Base-by-base conservation (phyloP, 2,888 invertebrate genomes). In the Polydrusus pterygomalis region DNA sequence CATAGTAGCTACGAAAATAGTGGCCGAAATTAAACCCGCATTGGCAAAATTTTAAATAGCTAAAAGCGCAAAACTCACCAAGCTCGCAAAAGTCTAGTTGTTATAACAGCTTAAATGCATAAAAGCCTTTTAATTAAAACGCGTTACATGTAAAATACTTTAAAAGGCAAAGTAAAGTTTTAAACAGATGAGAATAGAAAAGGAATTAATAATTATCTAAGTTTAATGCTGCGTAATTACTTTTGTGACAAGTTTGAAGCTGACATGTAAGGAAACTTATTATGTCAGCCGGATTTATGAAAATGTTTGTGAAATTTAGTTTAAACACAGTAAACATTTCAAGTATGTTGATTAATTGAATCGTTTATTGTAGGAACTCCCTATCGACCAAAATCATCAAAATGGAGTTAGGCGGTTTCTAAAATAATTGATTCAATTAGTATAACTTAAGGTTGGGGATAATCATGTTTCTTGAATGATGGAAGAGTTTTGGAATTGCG, bases 91-190 rank as follows among this genome's bases (percentile, higher is more conserved):
- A 72, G 65, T 56, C 65, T 67, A 47, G 58, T 72, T 58, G 47
- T 67, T 65, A 72, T 58, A 58, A 54, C 56, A 65, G 72, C 65
- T 65, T 65, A 72, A 65, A 47, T 72, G 72, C 72, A 72, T 72
- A 65, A 65, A 65, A 47, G 45, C 65, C n/a, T 18, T 65, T 47
- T 65, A 72, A 72, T 72, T 72, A 72, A 67, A 65, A 72, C 65
- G 72, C 58, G 47, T 18, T 34, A 43, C 40, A 13, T 25, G 71
- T 64, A 60, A 70, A 43, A 60, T 43, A 40, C 62, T 70, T 64
- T 30, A 56, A 43, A 56, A 71, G 64, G 64, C 54, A 56, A 38
- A 51, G 45, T 18, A 30, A 71, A 71, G 34, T 43, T 71, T 51
- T 34, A 49, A 40, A 47, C 70, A 63, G 70, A 60, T 40, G 62